Conservation (phyloP, 2,888 invertebrate genomes). For the Aquatica leii region DNA sequence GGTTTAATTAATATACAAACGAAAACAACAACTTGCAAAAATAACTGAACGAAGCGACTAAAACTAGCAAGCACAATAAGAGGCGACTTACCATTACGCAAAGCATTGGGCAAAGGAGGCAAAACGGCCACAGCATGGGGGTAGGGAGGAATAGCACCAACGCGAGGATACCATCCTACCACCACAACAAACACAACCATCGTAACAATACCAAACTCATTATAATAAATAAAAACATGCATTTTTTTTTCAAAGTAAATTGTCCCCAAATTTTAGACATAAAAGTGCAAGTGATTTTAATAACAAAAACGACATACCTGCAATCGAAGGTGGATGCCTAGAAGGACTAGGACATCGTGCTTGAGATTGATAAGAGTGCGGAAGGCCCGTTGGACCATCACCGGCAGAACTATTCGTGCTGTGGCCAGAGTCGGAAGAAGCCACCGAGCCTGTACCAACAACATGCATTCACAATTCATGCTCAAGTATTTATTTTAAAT, state of each 20-base stretch:
- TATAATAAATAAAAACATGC: constrained; percentile 3
- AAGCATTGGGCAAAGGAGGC: constrained; percentile 65
- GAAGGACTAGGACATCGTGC: constrained; percentile 56
- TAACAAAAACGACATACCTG: no score
- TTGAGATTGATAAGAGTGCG: constrained; percentile 54
- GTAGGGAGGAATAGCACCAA: constrained; percentile 62
- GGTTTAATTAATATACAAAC: no score
- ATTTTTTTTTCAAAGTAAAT: no score
- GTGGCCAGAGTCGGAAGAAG: constrained; percentile 91
- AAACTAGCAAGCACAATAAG: constrained; percentile 19
- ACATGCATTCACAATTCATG: constrained; percentile 51
- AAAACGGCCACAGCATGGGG: constrained; percentile 70
- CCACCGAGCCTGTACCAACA: constrained; percentile 76
- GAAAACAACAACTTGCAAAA: background rate
- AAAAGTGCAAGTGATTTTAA: background rate
- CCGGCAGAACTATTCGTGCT: constrained; percentile 74
- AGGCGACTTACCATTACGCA: constrained; percentile 57
- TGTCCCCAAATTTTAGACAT: background rate
- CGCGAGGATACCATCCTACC: constrained; percentile 59
- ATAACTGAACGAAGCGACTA: background rate
- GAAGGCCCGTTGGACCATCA: constrained; percentile 64
- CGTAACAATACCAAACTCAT: constrained; percentile 25
- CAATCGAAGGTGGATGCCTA: constrained; percentile 55
- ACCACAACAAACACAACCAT: constrained; percentile 50
- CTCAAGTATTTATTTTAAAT: constrained; percentile 36